Percentiles rank a stretch among this genome's conserved stretches.
Conservation (phyloP, 35 echinoderm and acorn worm genomes). For the Diadema setosum region DNA sequence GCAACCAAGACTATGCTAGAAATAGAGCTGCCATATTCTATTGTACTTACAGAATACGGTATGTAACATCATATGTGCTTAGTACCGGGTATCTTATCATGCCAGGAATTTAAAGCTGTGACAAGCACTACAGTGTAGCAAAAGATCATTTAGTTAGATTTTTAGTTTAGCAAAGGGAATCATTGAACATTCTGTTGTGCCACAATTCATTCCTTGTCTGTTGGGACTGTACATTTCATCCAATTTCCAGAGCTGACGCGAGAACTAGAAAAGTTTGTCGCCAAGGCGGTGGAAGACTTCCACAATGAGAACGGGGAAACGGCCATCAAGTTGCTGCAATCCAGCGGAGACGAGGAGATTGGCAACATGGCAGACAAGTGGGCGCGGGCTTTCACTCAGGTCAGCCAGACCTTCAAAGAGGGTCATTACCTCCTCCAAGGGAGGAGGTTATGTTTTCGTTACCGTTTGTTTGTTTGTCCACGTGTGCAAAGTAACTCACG, state of each 20-base stretch:
- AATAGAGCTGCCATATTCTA: too few species aligned
- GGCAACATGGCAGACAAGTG: conserved; percentile 87
- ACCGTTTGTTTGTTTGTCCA: too few species aligned
- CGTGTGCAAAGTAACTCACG: too few species aligned
- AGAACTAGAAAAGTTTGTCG: conserved; percentile 66
- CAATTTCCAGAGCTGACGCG: conserved; percentile 58
- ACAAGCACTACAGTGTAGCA: neutral
- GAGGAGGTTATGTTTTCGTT: too few species aligned
- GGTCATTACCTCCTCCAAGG: too few species aligned
- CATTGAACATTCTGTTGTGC: neutral
- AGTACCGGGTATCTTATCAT: neutral
- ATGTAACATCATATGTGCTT: neutral
- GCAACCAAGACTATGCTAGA: too few species aligned
- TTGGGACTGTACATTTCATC: neutral
- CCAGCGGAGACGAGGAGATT: conserved; percentile 78
- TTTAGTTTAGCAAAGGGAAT: neutral
- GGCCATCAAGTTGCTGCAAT: conserved; percentile 35
- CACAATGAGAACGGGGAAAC: conserved; percentile 49
- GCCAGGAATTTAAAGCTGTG: neutral
- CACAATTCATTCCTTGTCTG: neutral
- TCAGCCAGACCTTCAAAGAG: too few species aligned
- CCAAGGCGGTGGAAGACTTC: conserved; percentile 45
- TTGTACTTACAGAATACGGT: neutral
- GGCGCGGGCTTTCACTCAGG: conserved; percentile 81
- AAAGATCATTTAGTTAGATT: neutral